Base-by-base conservation (phyloP, 2,113 vertebrate genomes). In the Suricata suricatta region DNA sequence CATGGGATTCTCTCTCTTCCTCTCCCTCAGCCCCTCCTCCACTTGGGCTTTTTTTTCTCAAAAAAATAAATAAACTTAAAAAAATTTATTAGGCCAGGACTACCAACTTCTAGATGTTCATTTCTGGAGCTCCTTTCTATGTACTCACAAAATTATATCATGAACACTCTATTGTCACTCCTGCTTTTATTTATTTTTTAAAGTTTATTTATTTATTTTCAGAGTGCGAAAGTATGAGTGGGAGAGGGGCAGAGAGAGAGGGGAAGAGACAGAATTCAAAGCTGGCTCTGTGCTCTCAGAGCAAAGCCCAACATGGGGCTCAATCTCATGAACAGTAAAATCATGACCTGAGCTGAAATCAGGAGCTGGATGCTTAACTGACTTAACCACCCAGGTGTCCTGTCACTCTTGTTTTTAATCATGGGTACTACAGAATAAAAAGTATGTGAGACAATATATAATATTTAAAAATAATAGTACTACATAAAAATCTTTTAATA, bases 381-480 rank as follows among this genome's bases (percentile, higher is more conserved):
- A 60, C 57, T 60, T 23, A 60, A 60, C 19, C 57, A 60, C 19
- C 21, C 57, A 60, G 21, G 57, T 2, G 21, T 21, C 57, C 57
- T 88, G 60, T 87, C 54, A 68, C 1, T 21, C 5, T 76, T 93
- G n/a, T 80, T 79, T 93, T 93, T 88, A 95, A 71, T 90, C 72
- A 95, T 11, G 14, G 35, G 27, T 38, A 92, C 64, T 85, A 93
- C 25, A 83, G 68, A 93, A 88, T 90, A 93, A 74, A 88, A 96
- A 63, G 12, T 63, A 94, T 44, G 3, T 92, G 50, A 93, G 29
- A 90, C 94, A 85, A 89, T 76, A 79, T 50, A 38, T 41, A 95
- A 83, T 77, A 94, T 16, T 84, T 90, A 25, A 71, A 95, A 95
- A 89, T 47, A 92, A 93, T 66, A 23, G 71, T 74, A 91, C n/a